Evolutionary conservation across 2,888 invertebrate genomes (phyloP).

Genomic region (Epiblema foenella): DNA sequence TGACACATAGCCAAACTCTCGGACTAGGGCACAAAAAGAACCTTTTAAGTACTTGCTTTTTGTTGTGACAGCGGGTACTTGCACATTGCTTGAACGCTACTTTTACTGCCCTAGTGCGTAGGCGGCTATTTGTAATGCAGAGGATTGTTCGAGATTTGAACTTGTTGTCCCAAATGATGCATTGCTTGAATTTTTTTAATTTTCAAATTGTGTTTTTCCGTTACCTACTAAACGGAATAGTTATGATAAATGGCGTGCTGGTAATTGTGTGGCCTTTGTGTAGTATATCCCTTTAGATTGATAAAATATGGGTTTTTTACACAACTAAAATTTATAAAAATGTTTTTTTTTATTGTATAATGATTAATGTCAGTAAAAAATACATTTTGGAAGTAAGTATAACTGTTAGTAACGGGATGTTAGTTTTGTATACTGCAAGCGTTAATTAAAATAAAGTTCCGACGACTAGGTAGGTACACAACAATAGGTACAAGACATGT

Average conservation of each 20-base stretch:
- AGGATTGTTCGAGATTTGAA: conserved; percentile 63
- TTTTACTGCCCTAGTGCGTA: conserved; percentile 69
- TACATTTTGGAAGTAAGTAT: not conserved
- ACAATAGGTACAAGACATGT: too few species aligned
- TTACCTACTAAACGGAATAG: conserved; percentile 27
- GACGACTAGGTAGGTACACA: too few species aligned
- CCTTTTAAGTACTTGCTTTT: conserved; percentile 36
- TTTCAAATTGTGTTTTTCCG: conserved; percentile 49
- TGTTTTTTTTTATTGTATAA: not conserved
- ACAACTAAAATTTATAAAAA: not conserved
- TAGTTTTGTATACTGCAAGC: not conserved
- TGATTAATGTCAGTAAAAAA: not conserved
- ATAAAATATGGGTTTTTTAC: conserved; percentile 15
- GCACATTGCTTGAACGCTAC: conserved; percentile 73
- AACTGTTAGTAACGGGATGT: not conserved
- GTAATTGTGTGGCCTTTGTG: conserved; percentile 32
- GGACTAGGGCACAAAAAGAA: conserved; percentile 35
- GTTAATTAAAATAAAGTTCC: not conserved
- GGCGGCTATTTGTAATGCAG: conserved; percentile 69
- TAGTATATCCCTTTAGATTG: not conserved
- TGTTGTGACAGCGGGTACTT: conserved; percentile 39
- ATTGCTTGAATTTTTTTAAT: conserved; percentile 60
- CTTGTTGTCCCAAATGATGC: conserved; percentile 63
- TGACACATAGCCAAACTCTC: conserved; percentile 24
- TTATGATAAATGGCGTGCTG: conserved; percentile 44